phyloP scores from a whole-genome alignment of 23 tunicate genomes.

The Ciona savignyi region DNA sequence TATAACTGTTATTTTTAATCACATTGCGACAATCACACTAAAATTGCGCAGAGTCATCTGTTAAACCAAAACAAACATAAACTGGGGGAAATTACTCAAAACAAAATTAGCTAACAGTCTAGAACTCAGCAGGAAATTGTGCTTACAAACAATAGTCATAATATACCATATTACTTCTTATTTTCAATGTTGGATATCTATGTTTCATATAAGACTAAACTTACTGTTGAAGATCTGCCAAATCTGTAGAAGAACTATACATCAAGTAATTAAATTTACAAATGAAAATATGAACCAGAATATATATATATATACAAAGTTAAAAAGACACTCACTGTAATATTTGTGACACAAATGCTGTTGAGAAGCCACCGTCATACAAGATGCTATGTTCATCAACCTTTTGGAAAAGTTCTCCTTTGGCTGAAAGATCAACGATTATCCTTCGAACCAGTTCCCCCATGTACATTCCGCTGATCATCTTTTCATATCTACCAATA shows the following conservation, averaged over 20 bases:
- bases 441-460: constrained; percentile 84
- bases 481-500: constrained; percentile 74
- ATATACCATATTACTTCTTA: no score
- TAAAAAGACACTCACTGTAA: constrained; percentile 44
- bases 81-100: no score
- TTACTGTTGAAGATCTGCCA: no score
- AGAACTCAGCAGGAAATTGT: no score
- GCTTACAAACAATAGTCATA: no score
- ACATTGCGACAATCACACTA: no score
- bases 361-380: constrained; percentile 53
- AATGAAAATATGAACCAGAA: not conserved
- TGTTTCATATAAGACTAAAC: no score
- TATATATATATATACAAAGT: not conserved
- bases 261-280: not conserved
- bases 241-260: not conserved
- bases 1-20: no score
- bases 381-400: constrained; percentile 31
- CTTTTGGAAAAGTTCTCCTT: constrained; percentile 35
- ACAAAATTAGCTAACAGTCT: no score
- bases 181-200: no score
- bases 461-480: constrained; percentile 98
- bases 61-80: no score
- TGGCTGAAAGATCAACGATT: constrained; percentile 31
- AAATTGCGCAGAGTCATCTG: no score
- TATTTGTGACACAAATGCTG: constrained; percentile 83